These are phyloP conservation scores for Spinibarbus caldwelli DNA, from an alignment of 2,797 vertebrate species.

Conservation along the genomic window DNA sequence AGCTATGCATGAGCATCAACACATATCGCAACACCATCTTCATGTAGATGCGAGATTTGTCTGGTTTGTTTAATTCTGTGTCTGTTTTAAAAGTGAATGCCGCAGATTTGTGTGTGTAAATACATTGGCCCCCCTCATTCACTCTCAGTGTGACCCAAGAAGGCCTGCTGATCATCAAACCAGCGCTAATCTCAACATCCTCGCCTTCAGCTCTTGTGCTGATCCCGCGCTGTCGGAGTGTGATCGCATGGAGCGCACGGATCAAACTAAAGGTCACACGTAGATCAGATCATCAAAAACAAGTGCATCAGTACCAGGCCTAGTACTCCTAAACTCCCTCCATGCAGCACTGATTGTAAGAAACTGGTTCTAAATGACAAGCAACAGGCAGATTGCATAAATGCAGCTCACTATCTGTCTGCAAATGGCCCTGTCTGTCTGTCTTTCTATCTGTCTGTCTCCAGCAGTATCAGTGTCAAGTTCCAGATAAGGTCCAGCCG, in stretches of 20 bases:
- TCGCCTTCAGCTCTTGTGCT: not conserved
- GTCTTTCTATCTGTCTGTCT: conserved; percentile 32
- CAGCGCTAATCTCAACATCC: conserved; percentile 19
- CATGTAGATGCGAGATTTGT: not conserved
- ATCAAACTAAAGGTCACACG: conserved; percentile 9
- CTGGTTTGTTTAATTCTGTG: not conserved
- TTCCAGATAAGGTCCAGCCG: not conserved
- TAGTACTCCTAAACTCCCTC: not conserved
- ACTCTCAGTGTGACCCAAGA: conserved; percentile 12
- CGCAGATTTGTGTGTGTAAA: not conserved
- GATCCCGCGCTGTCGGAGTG: not conserved
- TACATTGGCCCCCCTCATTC: not conserved
- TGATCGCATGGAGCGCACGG: not conserved
- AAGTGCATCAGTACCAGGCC: not conserved
- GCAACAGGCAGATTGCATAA: not conserved
- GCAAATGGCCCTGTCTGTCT: conserved; percentile 32
- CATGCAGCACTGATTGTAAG: not conserved
- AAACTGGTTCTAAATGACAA: not conserved
- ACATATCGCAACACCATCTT: not conserved
- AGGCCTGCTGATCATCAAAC: conserved; percentile 32
- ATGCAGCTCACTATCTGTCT: not conserved
- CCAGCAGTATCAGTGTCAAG: not conserved
- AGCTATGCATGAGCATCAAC: not conserved
- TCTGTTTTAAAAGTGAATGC: not conserved
- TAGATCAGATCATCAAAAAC: not conserved